Percentiles rank a stretch among this genome's conserved stretches.
Conservation (phyloP, 2,797 vertebrate species). For the Pangasius macronema region DNA sequence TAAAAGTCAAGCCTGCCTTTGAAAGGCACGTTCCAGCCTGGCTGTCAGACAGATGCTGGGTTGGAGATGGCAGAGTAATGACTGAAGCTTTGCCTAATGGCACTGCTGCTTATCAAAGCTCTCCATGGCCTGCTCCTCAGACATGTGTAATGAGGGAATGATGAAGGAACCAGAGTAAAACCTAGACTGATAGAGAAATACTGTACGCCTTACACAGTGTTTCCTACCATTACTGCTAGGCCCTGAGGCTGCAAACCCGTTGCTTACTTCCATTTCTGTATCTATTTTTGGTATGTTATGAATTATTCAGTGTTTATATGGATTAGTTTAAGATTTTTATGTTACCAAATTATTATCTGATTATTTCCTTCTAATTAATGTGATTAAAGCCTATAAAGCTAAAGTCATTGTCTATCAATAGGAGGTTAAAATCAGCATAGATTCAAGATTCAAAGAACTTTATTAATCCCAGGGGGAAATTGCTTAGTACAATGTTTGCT, state of each 20-base stretch:
- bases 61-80: slow-evolving; percentile 55
- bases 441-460: no score
- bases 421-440: background rate
- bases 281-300: background rate
- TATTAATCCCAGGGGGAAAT: no score
- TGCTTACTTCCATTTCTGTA: background rate
- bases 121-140: slow-evolving; percentile 34
- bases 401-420: background rate
- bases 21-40: slow-evolving; percentile 52
- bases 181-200: slow-evolving; percentile 4
- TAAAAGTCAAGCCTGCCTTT: slow-evolving; percentile 47
- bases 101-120: slow-evolving; percentile 50
- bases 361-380: background rate
- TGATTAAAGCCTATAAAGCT: background rate
- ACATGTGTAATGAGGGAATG: slow-evolving; percentile 45
- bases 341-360: background rate
- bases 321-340: background rate
- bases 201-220: background rate
- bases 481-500: no score
- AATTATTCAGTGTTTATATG: slow-evolving; percentile 12
- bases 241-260: background rate
- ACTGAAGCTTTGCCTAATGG: slow-evolving; percentile 51
- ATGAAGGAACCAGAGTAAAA: slow-evolving; percentile 38
- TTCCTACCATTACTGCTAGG: background rate
- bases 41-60: slow-evolving; percentile 54